Evolutionary conservation across 2,113 vertebrate genomes (phyloP), one percentile per base, ranked within the genome.

Genomic region (Crotalus tigris): DNA sequence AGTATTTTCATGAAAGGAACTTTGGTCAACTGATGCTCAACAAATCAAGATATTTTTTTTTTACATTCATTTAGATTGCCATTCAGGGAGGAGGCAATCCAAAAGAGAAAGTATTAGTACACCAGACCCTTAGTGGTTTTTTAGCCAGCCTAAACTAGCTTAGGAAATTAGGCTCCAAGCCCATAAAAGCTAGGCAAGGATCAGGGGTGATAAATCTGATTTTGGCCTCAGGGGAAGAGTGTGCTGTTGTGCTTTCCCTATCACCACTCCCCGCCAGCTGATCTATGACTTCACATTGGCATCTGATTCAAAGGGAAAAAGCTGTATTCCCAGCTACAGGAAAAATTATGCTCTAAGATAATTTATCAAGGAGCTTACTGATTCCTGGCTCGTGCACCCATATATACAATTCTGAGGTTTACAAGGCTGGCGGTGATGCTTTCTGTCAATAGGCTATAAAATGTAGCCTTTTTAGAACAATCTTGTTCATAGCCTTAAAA

Each of bases 251-350:
- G 33, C 90, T 93, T 93, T 96, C 85, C 88, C 89, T 94, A 94
- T 94, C 59, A 0, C 93, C 92, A 75, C 93, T 95, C 89, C 88
- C 94, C 94, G 95, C 96, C 96, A 97, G 96, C 95, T 59, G 95
- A 96, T 96, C 95, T 96, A 95, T 95, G 96, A 96, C 95, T 96
- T 96, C 88, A 94, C 0, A 2, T 6, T 97, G 95, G 96, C 96
- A 95, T 94, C 95, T 93, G 92, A 91, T 94, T 94, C 95, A 93
- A 93, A 96, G 94, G 91, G 93, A 95, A 93, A 93, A 94, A 88
- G 94, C 92, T n/a, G 3, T 94, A 96, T 91, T 94, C 92, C 91
- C 93, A 94, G 94, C 94, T 96, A 94, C 94, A 94, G 91, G 92
- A 92, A 89, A 89, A 95, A 91, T 90, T 92, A 85, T 0, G 0